These are phyloP conservation scores for Antheraea mylitta DNA, from an alignment of 1,140 invertebrate genomes.

Conservation along the genomic window DNA sequence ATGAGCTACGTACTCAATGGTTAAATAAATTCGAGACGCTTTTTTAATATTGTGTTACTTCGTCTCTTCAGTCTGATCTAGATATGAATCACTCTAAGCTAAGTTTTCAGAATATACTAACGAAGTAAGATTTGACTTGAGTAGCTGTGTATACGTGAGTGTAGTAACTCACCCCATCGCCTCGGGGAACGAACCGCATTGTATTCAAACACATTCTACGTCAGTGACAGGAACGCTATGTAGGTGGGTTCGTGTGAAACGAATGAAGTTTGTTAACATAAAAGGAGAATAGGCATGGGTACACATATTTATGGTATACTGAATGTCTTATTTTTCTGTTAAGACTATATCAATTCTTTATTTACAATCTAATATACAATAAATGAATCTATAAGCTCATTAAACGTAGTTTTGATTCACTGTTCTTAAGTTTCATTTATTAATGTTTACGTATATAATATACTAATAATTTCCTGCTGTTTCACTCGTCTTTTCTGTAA, in stretches of 20 bases:
- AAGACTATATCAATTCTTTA: too few relatives aligned
- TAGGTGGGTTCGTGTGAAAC: constrained; percentile 5
- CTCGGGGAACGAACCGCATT: constrained; percentile 18
- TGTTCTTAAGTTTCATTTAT: too few relatives aligned
- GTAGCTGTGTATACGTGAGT: neutral
- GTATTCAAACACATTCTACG: constrained; percentile 16
- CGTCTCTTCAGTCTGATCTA: neutral
- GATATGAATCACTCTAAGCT: neutral
- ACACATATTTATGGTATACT: constrained; percentile 7
- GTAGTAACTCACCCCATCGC: constrained; percentile 11
- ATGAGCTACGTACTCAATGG: too few relatives aligned
- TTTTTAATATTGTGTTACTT: neutral
- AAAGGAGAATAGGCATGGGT: neutral
- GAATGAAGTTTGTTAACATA: constrained; percentile 12
- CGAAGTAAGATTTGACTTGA: neutral
- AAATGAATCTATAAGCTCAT: too few relatives aligned
- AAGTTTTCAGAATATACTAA: neutral
- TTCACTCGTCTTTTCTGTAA: too few relatives aligned
- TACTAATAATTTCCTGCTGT: too few relatives aligned
- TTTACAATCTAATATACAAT: too few relatives aligned
- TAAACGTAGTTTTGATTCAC: too few relatives aligned
- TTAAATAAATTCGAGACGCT: too few relatives aligned
- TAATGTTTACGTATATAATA: too few relatives aligned
- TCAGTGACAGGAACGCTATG: constrained; percentile 2
- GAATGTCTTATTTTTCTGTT: neutral